A percentile compares a stretch with the other conserved stretches of the same genome.
Evolutionary conservation across 2,888 invertebrate genomes (phyloP).

Genomic region (Phengaris alcon): DNA sequence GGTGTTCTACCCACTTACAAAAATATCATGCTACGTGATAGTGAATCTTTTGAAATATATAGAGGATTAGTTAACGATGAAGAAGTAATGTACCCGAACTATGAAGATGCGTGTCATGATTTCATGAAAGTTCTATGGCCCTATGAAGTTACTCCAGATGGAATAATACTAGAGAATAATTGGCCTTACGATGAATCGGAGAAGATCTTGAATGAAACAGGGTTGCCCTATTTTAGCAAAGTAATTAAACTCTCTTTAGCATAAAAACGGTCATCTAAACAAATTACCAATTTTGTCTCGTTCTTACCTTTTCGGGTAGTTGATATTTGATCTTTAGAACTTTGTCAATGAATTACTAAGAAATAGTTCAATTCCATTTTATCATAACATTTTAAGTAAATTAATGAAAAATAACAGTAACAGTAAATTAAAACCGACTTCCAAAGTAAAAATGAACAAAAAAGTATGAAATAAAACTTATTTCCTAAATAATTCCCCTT

Average conservation of each 20-base stretch:
- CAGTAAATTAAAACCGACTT: too few relatives aligned
- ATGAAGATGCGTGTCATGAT: constrained; percentile 45
- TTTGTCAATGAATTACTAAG: too few relatives aligned
- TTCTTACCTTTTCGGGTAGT: too few relatives aligned
- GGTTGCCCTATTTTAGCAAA: constrained; percentile 75
- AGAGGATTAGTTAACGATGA: constrained; percentile 46
- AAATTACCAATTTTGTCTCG: too few relatives aligned
- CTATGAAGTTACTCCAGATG: constrained; percentile 54
- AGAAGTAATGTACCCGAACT: constrained; percentile 57
- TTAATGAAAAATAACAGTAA: too few relatives aligned
- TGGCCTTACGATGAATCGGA: constrained; percentile 74
- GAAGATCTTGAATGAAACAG: constrained; percentile 55
- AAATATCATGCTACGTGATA: constrained; percentile 46
- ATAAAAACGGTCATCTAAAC: too few relatives aligned
- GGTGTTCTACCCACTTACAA: constrained; percentile 43
- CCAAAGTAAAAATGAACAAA: too few relatives aligned
- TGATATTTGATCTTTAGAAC: too few relatives aligned
- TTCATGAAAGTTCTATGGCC: constrained; percentile 55
- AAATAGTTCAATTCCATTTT: too few relatives aligned
- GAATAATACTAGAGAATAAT: constrained; percentile 73
- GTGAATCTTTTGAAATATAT: constrained; percentile 47
- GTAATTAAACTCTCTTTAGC: constrained; percentile 47
- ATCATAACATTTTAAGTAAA: too few relatives aligned
- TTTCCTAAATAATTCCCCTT: too few relatives aligned
- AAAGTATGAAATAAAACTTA: too few relatives aligned